A percentile compares a stretch with the other conserved stretches of the same genome.
Evolutionary conservation across 2,888 invertebrate species (phyloP).

Genomic region (Congeria kusceri): DNA sequence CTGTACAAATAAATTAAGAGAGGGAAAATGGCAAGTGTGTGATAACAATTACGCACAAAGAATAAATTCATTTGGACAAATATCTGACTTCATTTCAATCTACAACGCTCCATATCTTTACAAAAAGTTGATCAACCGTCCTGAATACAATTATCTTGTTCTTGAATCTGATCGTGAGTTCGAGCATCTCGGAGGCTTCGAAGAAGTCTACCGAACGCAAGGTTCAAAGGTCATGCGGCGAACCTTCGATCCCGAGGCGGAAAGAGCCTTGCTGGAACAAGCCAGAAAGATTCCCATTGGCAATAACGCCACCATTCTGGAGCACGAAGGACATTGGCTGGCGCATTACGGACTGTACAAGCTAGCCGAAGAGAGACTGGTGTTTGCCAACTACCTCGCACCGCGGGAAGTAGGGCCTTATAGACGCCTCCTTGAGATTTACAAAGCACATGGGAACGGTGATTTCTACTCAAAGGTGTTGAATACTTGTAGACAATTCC

Average conservation of each 20-base stretch:
- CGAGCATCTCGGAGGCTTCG: constrained; percentile 61
- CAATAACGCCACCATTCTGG: constrained; percentile 73
- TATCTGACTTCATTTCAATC: constrained; percentile 73
- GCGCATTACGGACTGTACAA: constrained; percentile 66
- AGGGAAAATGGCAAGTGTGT: neutral
- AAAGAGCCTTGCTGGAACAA: constrained; percentile 45
- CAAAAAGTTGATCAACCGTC: constrained; percentile 65
- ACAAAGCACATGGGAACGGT: neutral
- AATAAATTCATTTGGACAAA: constrained; percentile 6
- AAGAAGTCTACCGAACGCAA: constrained; percentile 70
- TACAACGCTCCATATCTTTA: constrained; percentile 62
- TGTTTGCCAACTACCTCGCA: constrained; percentile 56
- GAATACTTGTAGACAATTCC: constrained; percentile 34
- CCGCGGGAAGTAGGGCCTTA: constrained; percentile 57
- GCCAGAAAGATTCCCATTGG: constrained; percentile 61
- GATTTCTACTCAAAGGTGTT: constrained; percentile 29
- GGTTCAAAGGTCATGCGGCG: constrained; percentile 72
- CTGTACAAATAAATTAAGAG: neutral
- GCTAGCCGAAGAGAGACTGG: constrained; percentile 65
- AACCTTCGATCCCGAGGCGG: constrained; percentile 32
- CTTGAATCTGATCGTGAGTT: constrained; percentile 59
- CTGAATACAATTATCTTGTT: constrained; percentile 76
- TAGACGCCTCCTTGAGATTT: constrained; percentile 63
- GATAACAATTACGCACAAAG: neutral
- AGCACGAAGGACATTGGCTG: constrained; percentile 76